Conservation (phyloP, 2,888 invertebrate species). For the Ophion costatus region DNA sequence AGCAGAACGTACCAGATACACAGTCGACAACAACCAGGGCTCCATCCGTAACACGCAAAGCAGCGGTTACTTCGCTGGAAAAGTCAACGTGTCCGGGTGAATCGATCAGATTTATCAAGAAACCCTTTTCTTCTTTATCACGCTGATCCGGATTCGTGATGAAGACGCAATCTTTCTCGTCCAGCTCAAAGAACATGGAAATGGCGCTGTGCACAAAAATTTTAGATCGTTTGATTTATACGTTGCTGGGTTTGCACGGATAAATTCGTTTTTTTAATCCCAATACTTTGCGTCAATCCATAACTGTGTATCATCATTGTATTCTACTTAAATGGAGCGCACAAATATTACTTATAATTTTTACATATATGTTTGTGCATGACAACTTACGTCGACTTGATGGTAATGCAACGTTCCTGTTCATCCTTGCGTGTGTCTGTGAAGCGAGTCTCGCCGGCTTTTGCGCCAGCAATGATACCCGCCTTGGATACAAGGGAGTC, state of each 20-base stretch:
- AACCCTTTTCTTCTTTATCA: conserved; percentile 96
- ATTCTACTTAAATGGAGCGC: too few species aligned
- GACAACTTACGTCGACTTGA: conserved; percentile 97
- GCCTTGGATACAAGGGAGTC: conserved; percentile 99
- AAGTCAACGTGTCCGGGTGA: conserved; percentile 99
- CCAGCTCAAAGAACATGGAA: conserved; percentile 99
- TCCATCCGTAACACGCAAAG: conserved; percentile 99
- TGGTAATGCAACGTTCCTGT: conserved; percentile 99
- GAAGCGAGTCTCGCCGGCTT: conserved; percentile 99
- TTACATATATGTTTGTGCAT: neutral
- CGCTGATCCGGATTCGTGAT: conserved; percentile 96
- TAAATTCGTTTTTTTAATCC: neutral
- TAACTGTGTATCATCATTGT: too few species aligned
- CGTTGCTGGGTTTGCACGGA: neutral
- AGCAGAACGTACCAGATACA: conserved; percentile 93
- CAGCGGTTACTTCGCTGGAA: conserved; percentile 99
- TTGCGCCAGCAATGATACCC: conserved; percentile 99
- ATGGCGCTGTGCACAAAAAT: conserved; percentile 91
- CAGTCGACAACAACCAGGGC: conserved; percentile 99
- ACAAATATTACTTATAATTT: too few species aligned
- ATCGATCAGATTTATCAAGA: conserved; percentile 99
- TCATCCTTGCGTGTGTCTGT: conserved; percentile 99
- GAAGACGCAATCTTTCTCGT: conserved; percentile 96
- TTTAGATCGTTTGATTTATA: too few species aligned
- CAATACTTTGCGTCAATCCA: neutral